Evolutionary conservation across 2,113 vertebrate species (phyloP).

Genomic region (Rostratula benghalensis): DNA sequence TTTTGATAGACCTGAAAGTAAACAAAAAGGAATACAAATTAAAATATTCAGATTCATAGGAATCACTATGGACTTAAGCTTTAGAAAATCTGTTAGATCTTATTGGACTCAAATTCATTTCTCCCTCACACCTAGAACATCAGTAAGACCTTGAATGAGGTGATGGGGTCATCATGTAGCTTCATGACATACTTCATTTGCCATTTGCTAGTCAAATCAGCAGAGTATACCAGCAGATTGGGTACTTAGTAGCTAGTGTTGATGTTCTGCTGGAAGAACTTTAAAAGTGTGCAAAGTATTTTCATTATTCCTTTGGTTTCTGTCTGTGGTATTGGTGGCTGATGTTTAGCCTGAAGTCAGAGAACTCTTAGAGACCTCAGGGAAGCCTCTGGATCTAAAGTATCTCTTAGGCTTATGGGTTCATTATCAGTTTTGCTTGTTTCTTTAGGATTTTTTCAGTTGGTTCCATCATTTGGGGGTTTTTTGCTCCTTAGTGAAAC

Average conservation of each 20-base stretch:
- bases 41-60: neutral
- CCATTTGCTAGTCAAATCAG: neutral
- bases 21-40: neutral
- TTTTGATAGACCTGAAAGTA: neutral
- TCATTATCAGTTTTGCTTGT: neutral
- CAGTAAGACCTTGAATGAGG: neutral
- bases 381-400: neutral
- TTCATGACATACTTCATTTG: neutral
- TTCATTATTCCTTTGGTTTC: neutral
- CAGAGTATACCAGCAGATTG: neutral
- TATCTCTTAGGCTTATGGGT: neutral
- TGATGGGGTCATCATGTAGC: neutral
- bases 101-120: neutral
- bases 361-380: neutral
- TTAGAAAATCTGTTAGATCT: neutral
- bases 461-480: neutral
- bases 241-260: neutral
- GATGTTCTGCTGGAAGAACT: neutral
- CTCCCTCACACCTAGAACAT: neutral
- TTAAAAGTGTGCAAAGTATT: neutral
- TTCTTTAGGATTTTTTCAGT: accelerated
- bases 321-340: neutral
- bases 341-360: neutral
- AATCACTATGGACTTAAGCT: neutral
- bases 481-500: neutral